Base-by-base conservation (phyloP, 1,140 invertebrate species). In the Pogonus chalceus region DNA sequence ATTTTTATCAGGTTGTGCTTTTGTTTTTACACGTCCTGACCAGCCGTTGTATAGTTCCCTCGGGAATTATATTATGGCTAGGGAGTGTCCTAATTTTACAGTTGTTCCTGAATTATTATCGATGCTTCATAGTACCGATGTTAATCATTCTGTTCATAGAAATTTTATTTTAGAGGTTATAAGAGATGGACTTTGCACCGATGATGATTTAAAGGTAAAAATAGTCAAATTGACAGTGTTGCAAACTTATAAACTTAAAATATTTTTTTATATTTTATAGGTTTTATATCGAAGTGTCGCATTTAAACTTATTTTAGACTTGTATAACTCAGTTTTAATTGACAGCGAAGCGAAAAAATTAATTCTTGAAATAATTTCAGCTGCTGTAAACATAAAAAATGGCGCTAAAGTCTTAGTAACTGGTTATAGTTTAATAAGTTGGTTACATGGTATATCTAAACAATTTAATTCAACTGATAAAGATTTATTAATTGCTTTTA, bases 71-170 rank as follows among this genome's bases (percentile, higher is more conserved):
- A 65, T 90, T 7, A 76, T 83, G 61, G 80, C 84, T 0, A 88
- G 86, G 67, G 76, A 81, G 24, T 71, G 74, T 9, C 66, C 88
- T 2, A 79, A 87, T 65, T 68, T 88, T 1, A 74, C 74, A 2
- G 75, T 79, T n/a, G 79, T 89, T n/a, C 87, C 88, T 2, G 88
- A 88, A 68, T 81, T 89, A 55, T 76, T 86, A 23, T 81, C 80
- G 51, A 74, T 88, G 12, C 80, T 88, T 56, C 80, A 87, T 56
- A 85, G 81, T 56, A 77, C 79, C 2, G 79, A 84, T 47, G 67
- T 85, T 1, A 76, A 85, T 53, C 71, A 75, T 43, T 66, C 65
- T 14, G 69, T 73, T 1, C 77, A 85, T 53, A 74, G 83, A 57
- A 65, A 70, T 23, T 90, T 87, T 81, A 81, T 88, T 20, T 66